These are phyloP conservation scores for Cochlearius cochlearius DNA, from an alignment of 2,113 vertebrate species.

Conservation along the genomic window DNA sequence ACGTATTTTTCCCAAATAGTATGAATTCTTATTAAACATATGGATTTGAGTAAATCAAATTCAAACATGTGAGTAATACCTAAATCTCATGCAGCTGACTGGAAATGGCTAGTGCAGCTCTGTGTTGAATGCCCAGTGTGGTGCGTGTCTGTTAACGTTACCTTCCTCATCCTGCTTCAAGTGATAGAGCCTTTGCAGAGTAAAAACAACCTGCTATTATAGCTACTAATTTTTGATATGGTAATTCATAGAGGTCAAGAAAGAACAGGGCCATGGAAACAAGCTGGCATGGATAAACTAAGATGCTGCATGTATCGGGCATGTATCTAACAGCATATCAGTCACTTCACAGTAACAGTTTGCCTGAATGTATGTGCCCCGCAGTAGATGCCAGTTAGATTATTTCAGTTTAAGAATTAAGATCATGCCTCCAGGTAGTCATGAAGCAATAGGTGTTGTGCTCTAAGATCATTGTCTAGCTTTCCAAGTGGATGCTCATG, in stretches of 20 bases:
- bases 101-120: background rate
- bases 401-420: background rate
- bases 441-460: background rate
- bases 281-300: background rate
- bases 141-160: background rate
- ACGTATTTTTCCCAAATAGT: background rate
- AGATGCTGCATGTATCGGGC: accelerated
- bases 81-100: background rate
- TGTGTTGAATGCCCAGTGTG: background rate
- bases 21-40: background rate
- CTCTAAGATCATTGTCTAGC: background rate
- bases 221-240: background rate
- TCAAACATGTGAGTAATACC: background rate
- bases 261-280: background rate
- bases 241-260: background rate
- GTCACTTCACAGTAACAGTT: background rate
- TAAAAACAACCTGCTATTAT: background rate
- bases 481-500: background rate
- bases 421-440: background rate
- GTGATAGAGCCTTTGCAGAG: background rate
- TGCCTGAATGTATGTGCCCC: background rate
- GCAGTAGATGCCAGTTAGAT: background rate
- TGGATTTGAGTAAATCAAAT: background rate
- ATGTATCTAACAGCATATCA: background rate
- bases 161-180: background rate